Conservation (phyloP, 2,113 vertebrate species). For the Choloepus hoffmanni region DNA sequence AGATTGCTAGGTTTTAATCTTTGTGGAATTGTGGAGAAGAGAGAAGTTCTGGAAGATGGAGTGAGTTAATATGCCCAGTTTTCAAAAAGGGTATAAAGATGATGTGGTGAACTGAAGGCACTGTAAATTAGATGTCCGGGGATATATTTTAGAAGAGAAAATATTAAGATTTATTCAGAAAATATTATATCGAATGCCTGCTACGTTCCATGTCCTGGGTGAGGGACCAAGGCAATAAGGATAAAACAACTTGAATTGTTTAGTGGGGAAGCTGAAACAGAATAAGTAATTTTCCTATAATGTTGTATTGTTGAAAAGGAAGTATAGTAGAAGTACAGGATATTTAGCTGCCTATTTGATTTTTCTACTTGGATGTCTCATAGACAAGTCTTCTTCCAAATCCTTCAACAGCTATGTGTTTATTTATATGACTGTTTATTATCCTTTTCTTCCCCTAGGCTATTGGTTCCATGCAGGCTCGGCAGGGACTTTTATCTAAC, state of each 20-base stretch:
- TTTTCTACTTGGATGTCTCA: neutral
- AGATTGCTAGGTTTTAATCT: neutral
- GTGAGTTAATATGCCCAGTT: neutral
- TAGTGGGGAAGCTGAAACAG: neutral
- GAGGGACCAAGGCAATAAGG: neutral
- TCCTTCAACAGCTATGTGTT: neutral
- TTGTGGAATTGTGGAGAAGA: neutral
- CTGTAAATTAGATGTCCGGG: neutral
- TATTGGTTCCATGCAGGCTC: neutral
- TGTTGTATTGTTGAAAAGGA: neutral
- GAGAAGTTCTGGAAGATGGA: neutral
- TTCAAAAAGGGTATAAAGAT: neutral
- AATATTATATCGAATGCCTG: neutral
- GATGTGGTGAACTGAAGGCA: neutral
- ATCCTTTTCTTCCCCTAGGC: neutral
- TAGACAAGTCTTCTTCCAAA: neutral
- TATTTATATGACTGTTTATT: neutral
- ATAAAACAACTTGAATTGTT: neutral
- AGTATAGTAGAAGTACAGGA: neutral
- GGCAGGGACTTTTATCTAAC: neutral
- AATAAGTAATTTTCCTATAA: neutral
- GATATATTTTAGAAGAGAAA: constrained; percentile 36
- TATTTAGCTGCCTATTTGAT: neutral
- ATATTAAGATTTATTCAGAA: constrained; percentile 30
- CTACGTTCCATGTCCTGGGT: neutral